phyloP scores from a whole-genome alignment of 2,113 vertebrate genomes.

The Benitochromis conjunctus region DNA sequence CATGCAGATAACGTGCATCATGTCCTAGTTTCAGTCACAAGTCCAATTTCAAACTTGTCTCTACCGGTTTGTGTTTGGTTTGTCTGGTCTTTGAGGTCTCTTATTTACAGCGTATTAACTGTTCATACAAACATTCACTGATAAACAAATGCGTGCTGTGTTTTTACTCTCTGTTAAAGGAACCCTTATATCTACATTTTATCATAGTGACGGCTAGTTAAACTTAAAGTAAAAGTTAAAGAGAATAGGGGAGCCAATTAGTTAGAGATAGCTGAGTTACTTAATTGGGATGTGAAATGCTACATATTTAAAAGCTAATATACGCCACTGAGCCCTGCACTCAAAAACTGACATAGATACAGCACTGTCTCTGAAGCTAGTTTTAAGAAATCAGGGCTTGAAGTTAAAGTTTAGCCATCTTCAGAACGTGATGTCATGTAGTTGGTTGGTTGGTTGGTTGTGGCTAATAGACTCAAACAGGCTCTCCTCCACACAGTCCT shows the following conservation, averaged over 20 bases:
- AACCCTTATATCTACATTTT: background rate
- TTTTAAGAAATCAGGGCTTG: background rate
- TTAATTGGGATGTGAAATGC: background rate
- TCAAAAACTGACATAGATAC: background rate
- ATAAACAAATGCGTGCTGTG: background rate
- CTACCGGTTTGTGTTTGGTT: background rate
- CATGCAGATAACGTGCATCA: background rate
- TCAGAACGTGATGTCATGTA: rapidly evolving
- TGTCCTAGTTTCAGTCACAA: background rate
- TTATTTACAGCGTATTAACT: background rate
- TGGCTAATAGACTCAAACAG: background rate
- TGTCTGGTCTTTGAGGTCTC: background rate
- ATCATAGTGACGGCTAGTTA: background rate
- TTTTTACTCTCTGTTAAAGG: background rate
- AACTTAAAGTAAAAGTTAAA: background rate
- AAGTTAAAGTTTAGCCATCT: background rate
- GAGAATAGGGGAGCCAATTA: background rate
- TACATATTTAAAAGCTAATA: background rate
- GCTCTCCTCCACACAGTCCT: background rate
- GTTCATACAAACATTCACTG: background rate
- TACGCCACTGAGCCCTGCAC: background rate
- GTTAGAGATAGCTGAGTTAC: background rate
- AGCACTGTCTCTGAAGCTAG: background rate
- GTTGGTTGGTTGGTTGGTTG: background rate
- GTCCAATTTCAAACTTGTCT: background rate